A percentile compares a stretch with the other conserved stretches of the same genome.
Evolutionary conservation across 2,113 vertebrate genomes (phyloP).

Genomic region (Pantherophis guttatus): DNA sequence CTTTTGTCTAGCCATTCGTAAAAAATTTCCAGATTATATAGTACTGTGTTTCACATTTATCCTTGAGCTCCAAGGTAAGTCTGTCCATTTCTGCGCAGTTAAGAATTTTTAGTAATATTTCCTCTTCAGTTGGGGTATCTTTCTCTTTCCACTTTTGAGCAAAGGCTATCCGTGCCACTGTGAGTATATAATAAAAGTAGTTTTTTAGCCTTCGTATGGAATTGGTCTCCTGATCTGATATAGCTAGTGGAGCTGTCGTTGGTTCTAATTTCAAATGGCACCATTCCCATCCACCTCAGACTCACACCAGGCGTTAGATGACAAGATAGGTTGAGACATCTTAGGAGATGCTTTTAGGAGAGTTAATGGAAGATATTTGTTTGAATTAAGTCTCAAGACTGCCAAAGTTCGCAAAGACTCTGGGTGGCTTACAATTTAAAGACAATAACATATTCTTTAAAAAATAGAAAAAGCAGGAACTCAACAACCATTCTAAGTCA

Average conservation of each 20-base stretch:
- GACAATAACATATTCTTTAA: not conserved
- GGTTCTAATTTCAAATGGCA: not conserved
- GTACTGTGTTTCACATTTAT: too few relatives aligned
- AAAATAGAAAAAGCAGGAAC: not conserved
- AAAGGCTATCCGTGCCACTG: too few relatives aligned
- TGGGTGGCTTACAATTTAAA: not conserved
- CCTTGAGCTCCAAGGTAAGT: too few relatives aligned
- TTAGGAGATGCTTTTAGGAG: not conserved
- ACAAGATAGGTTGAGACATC: not conserved
- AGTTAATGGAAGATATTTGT: not conserved
- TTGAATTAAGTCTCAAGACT: not conserved
- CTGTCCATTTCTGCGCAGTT: too few relatives aligned
- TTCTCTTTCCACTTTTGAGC: too few relatives aligned
- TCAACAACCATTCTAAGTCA: not conserved
- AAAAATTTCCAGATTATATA: too few relatives aligned
- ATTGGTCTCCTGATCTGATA: not conserved
- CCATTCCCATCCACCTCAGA: not conserved
- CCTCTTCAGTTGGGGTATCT: too few relatives aligned
- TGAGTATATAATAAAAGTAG: not conserved
- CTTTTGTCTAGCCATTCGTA: too few relatives aligned
- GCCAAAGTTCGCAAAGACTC: not conserved
- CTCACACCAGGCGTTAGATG: not conserved
- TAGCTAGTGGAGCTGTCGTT: not conserved
- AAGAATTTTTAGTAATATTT: too few relatives aligned
- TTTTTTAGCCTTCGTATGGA: not conserved